Evolutionary conservation across 2,888 invertebrate genomes (phyloP), one percentile per base, ranked within the genome.

Genomic region (Vannuccia rotundouncinata): DNA sequence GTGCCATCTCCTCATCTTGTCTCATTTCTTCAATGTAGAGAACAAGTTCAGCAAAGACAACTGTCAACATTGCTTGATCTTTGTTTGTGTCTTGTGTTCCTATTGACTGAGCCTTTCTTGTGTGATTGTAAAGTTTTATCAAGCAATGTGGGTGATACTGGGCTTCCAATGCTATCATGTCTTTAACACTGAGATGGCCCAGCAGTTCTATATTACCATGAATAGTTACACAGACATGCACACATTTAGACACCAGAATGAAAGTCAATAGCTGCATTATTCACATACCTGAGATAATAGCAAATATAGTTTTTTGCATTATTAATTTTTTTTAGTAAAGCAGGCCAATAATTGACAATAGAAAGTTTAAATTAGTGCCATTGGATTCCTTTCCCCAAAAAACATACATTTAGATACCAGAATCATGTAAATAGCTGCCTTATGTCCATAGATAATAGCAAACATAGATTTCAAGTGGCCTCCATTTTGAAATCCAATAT

Each of bases 41-140:
- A 27, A 73, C 73, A 5, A 73, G 73, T 73, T 73, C 73, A 28
- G 73, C 73, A 22, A 73, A 73, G 22, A 73, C 73, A 27, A 73
- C 29, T 73, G 73, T 73, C 17, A 17, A 45, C 45, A 45, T 45
- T 45, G 45, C 45, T 45, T 17, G 45, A 45, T 45, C 45, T 45
- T 45, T 5, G 45, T 45, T 45, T 45, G 45, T 45, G 45, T 45
- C 45, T 17, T 45, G 45, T 45, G 45, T 45, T 45, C 45, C 45
- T 45, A 17, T 45, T 45, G 45, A 45, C 45, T 45, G 5, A 5
- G 73, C 73, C 29, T 73, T 28, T 73, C 73, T 73, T 28, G 22
- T 27, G 22, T 22, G 22, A 27, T 28, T 73, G 29, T 73, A 73
- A 22, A 73, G 29, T 28, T 5, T 5, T 27, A 73, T n/a, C 22